phyloP scores from a whole-genome alignment of 1,140 invertebrate species.

The Berghia stephanieae region DNA sequence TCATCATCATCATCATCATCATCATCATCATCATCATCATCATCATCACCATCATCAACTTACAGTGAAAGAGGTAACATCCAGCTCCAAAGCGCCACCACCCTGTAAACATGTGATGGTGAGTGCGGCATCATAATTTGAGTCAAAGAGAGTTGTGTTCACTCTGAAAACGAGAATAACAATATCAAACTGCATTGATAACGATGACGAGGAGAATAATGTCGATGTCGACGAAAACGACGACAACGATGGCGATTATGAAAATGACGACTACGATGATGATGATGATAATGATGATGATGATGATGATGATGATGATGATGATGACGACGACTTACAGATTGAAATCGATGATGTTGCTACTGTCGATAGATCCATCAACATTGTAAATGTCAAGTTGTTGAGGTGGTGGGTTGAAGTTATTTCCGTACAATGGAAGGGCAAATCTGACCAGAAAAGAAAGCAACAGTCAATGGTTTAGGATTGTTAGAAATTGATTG shows the following conservation, averaged over 20 bases:
- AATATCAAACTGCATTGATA: too few species aligned
- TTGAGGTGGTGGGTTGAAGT: neutral
- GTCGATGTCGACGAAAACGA: too few species aligned
- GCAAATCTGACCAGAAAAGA: neutral
- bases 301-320: too few species aligned
- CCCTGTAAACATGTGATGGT: neutral
- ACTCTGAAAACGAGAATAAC: neutral
- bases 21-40: neutral
- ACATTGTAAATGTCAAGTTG: neutral
- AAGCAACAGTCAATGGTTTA: too few species aligned
- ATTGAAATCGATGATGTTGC: neutral
- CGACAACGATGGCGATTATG: too few species aligned
- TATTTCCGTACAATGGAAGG: neutral
- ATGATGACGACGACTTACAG: too few species aligned
- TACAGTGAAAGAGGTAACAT: neutral
- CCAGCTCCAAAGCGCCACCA: neutral
- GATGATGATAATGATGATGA: too few species aligned
- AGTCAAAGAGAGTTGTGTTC: neutral
- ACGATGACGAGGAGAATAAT: too few species aligned
- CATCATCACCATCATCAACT: neutral
- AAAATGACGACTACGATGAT: too few species aligned
- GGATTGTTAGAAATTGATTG: too few species aligned
- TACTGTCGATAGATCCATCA: neutral
- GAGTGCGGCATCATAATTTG: neutral
- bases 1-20: neutral